Base-by-base conservation (phyloP, 2,113 vertebrate genomes). In the Spea bombifrons region DNA sequence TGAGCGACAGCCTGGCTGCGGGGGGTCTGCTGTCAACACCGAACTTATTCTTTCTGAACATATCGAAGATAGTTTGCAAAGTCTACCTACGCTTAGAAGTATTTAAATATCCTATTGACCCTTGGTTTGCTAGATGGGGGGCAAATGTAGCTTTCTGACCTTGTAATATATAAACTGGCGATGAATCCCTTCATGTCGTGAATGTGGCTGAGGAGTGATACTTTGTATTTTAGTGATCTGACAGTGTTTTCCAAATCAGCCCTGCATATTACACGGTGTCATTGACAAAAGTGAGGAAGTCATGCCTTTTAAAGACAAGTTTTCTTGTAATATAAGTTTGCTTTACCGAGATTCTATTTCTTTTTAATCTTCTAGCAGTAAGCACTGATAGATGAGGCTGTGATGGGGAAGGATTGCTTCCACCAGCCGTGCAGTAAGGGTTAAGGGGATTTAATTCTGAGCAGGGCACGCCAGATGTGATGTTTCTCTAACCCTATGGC, bases 61-160 rank as follows among this genome's bases (percentile, higher is more conserved):
- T 88, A 82, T 89, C 87, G 86, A 86, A 82, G 88, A 78, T 87
- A 84, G 87, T 83, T 89, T 88, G 88, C 85, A 83, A 67, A 88
- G 88, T 85, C 84, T 88, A 78, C 87, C 80, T 89, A 84, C 87
- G 84, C 49, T 13, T 71, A 52, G 47, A 80, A 59, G 71, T 80
- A 74, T 80, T 73, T 61, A 68, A 68, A 57, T 16, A 7, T 66
- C 65, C 46, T 13, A 30, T 13, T 70, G 16, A 71, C 8, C 63
- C 59, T 73, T 43, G 49, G 70, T 66, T 73, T 63, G 44, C 70
- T 61, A 49, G 70, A 57, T n/a, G n/a, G 49, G 16, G 7, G 16
- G 17, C 7, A 30, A 12, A 8, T 7, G 43, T 17, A 12, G 12
- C 9, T 9, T 48, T 53, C 16, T 55, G 67, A 52, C 5, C 10